Evolutionary conservation across 2,888 invertebrate species (phyloP), one percentile per base, ranked within the genome.

Genomic region (Euzophera pinguis): DNA sequence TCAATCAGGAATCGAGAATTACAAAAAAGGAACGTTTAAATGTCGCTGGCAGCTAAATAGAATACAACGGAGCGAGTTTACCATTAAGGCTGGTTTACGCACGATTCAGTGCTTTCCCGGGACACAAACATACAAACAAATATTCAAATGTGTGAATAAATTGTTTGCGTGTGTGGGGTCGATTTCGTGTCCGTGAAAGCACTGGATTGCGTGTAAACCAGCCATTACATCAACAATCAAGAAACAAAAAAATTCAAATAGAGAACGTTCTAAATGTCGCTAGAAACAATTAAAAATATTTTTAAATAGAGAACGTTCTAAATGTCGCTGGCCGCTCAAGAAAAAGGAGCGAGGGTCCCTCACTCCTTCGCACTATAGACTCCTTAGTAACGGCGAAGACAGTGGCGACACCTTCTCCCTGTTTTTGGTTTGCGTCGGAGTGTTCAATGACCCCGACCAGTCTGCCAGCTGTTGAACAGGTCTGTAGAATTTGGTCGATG

Each of bases 401-500:
- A 79, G 65, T 0, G 84, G 81, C 0, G 82, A 79, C 2, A 75
- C 64, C 35, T 80, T 81, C 53, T 80, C 81, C 5, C 73, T 62
- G 54, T 75, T 73, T 57, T 73, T 71, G 60, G 62, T 63, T 4
- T 71, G 69, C 17, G 71, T 67, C 14, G 74, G 77, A 0, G 81
- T 81, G 59, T 83, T 77, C 0, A 81, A 60, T 0, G 85, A 77
- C 1, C 81, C 89, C 2, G 96, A 96, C 98, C 99, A 99, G 78
- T 99, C 99, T 12, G 95, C 96, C 0, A 95, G 94, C 52, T 95
- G 96, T 13, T 95, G 91, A 1, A 94, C 92, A 0, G 95, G 93
- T 51, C 93, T 92, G 89, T 99, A 99, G 83, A 97, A 97, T 78
- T 95, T 95, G 6, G 95, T 95, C 8, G 98, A 97, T 0, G 98